Conservation (phyloP, 2,113 vertebrate genomes). For the Bos javanicus region DNA sequence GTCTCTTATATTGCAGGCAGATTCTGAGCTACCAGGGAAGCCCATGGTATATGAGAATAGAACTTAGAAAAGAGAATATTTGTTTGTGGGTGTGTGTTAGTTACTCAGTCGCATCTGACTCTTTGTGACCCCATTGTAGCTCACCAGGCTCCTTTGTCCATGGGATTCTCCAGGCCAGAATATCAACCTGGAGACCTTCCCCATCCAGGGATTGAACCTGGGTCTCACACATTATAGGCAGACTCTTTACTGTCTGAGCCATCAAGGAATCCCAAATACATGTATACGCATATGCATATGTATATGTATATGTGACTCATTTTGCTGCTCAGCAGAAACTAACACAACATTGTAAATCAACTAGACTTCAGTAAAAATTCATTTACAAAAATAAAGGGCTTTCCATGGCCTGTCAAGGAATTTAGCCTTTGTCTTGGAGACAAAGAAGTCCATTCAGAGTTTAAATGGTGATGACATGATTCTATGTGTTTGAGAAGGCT, state of each 20-base stretch:
- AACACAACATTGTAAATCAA: neutral
- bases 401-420: neutral
- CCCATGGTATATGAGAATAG: neutral
- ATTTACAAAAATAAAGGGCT: neutral
- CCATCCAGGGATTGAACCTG: neutral
- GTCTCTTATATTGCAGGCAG: neutral
- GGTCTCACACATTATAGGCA: neutral
- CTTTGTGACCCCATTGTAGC: neutral
- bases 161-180: neutral
- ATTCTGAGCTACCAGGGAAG: neutral
- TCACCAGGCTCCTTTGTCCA: neutral
- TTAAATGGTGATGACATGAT: neutral
- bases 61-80: neutral
- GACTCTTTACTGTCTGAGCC: neutral
- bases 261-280: neutral
- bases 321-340: neutral
- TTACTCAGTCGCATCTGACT: neutral
- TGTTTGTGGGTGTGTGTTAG: neutral
- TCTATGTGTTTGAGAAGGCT: neutral
- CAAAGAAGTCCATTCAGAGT: neutral
- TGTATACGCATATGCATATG: no score
- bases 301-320: neutral
- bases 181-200: neutral
- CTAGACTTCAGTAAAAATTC: neutral
- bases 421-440: neutral